Percentiles rank a stretch among this genome's conserved stretches.
Conservation (phyloP, 2,797 vertebrate species). For the Arctocebus calabarensis region DNA sequence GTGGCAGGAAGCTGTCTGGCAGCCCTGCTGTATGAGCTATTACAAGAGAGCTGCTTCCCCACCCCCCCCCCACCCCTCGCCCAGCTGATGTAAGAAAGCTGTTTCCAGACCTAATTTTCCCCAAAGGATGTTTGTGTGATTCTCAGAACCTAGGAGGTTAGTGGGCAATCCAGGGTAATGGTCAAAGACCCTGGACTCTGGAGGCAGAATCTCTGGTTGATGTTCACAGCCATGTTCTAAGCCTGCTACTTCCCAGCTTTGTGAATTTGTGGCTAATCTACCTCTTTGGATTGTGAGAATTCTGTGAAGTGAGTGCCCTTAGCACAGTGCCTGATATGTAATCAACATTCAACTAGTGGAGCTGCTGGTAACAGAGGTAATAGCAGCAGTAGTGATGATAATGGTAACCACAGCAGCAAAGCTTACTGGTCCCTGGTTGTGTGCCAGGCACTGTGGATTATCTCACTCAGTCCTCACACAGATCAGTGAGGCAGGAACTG, state of each 20-base stretch:
- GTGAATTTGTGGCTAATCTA: not conserved
- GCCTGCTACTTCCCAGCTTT: not conserved
- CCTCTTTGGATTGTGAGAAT: not conserved
- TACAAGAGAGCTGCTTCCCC: fast-evolving
- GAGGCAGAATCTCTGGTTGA: not conserved
- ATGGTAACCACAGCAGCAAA: not conserved
- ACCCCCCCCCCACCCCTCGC: fast-evolving
- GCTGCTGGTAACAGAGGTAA: not conserved
- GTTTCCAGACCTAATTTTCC: not conserved
- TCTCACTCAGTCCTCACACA: not conserved
- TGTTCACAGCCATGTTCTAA: not conserved
- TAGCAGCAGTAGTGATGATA: fast-evolving
- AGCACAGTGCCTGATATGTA: not conserved
- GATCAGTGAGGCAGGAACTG: not conserved
- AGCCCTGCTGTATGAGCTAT: conserved; percentile 58
- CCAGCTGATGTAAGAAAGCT: not conserved
- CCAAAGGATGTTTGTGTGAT: not conserved
- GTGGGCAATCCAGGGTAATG: not conserved
- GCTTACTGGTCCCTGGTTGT: not conserved
- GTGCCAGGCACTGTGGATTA: fast-evolving
- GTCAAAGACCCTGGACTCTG: not conserved
- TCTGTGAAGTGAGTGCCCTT: not conserved
- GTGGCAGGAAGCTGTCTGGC: conserved; percentile 22
- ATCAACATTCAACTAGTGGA: not conserved
- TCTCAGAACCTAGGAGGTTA: not conserved